A percentile compares a stretch with the other conserved stretches of the same genome.
Conservation (phyloP, 1,140 invertebrate genomes). For the Eueides isabella region DNA sequence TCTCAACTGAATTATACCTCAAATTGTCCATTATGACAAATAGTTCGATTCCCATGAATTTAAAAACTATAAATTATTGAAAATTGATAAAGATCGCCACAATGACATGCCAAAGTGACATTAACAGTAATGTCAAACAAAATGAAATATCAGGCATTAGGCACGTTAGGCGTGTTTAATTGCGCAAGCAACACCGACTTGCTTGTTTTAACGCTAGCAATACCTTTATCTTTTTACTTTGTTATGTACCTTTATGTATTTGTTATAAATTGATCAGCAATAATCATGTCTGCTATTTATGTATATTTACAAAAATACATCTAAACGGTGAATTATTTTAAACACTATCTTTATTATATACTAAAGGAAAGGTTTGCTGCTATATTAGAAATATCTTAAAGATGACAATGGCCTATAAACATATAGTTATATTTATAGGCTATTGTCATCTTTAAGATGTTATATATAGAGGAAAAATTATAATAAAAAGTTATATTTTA, state of each 20-base stretch:
- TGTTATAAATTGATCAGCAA: too few relatives aligned
- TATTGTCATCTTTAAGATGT: too few relatives aligned
- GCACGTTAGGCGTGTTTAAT: constrained; percentile 63
- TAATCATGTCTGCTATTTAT: too few relatives aligned
- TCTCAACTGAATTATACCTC: constrained; percentile 6
- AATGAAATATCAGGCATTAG: constrained; percentile 70
- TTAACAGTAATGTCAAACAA: constrained; percentile 75
- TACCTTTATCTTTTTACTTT: constrained; percentile 20
- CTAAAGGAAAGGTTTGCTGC: too few relatives aligned
- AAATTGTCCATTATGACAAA: constrained; percentile 46
- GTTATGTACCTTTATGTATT: neutral
- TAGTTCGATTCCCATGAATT: constrained; percentile 60
- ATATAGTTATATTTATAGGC: too few relatives aligned
- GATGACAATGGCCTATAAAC: too few relatives aligned
- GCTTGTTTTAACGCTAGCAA: constrained; percentile 38
- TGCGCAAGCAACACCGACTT: constrained; percentile 57
- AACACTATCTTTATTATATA: too few relatives aligned
- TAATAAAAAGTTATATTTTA: too few relatives aligned
- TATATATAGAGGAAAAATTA: too few relatives aligned
- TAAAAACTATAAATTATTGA: constrained; percentile 69
- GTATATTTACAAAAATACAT: too few relatives aligned
- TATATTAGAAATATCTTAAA: too few relatives aligned
- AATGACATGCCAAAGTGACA: constrained; percentile 76
- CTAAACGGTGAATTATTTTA: too few relatives aligned
- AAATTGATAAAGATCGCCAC: constrained; percentile 63